Base-by-base conservation (phyloP, 2,888 invertebrate species). In the Nomada fabriciana region DNA sequence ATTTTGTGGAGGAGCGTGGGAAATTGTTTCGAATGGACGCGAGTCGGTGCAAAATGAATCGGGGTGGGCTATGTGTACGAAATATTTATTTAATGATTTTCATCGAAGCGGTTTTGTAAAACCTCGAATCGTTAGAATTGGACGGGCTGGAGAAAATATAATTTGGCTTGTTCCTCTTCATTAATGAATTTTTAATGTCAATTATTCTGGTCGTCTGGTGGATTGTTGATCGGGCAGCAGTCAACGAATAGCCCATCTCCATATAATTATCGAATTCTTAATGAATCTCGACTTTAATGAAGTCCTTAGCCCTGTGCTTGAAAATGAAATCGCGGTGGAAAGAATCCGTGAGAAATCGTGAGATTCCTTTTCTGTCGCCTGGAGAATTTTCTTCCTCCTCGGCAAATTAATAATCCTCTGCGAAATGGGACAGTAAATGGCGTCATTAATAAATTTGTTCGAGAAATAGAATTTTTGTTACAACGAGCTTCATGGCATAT, bases 371-470 rank as follows among this genome's bases (percentile, higher is more conserved):
- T 75, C 64, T 42, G 20, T 64, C 69, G 23, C n/a, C 63, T 20
- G 23, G 18, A 2, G 13, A 25, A 47, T n/a, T 50, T 11, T 36
- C 20, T 61, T 13, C n/a, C 18, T 29, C 29, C 55, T 20, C 63
- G 20, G 36, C 72, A 23, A 74, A 69, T 76, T 68, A 63, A 78
- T 78, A 82, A 82, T 72, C 43, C 68, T 50, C 63, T n/a, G 50
- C 47, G 59, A 4, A 60, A 55, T 61, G 42, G 20, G 47, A 64
- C 60, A 18, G 42, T 74, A 71, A 83, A 70, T 76, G 70, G 50
- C 72, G 52, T 75, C 72, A 23, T 83, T 81, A 81, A 77, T 72
- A 60, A 72, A 64, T 71, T 42, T 29, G 43, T 59, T 63, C 60
- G 36, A 20, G 55, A 65, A 61, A 52, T 69, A 53, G 53, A 63